A percentile compares a stretch with the other conserved stretches of the same genome.
phyloP scores from a whole-genome alignment of 2,888 invertebrate genomes.

The Aphelenchoides bicaudatus region DNA sequence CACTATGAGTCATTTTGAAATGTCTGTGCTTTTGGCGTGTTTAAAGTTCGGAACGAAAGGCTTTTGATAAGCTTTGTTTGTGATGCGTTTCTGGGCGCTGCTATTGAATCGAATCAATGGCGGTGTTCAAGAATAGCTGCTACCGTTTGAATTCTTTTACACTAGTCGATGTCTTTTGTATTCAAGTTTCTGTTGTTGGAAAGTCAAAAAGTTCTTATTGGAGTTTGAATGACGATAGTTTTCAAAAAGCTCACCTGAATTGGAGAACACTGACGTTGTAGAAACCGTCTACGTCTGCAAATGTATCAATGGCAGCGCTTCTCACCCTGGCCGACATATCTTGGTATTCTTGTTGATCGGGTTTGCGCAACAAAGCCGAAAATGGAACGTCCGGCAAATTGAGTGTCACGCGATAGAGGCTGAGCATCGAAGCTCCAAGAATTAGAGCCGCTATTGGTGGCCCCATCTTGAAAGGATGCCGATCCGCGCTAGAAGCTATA shows the following conservation, averaged over 20 bases:
- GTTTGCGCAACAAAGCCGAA: constrained; percentile 42
- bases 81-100: too few species aligned
- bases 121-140: too few species aligned
- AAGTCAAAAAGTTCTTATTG: neutral
- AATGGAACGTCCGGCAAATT: constrained; percentile 57
- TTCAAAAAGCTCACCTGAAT: constrained; percentile 45
- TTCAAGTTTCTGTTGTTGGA: neutral
- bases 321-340: constrained; percentile 36
- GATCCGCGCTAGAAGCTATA: too few species aligned
- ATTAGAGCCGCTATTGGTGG: too few species aligned
- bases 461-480: too few species aligned
- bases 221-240: too few species aligned
- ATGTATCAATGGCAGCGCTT: constrained; percentile 37
- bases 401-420: constrained; percentile 49
- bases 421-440: constrained; percentile 1
- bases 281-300: constrained; percentile 38
- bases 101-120: too few species aligned
- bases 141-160: constrained; percentile 6
- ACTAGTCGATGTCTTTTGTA: neutral
- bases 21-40: too few species aligned
- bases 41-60: too few species aligned
- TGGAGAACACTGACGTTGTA: constrained; percentile 42
- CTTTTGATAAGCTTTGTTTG: too few species aligned
- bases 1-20: too few species aligned
- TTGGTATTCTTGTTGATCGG: constrained; percentile 41